Conservation (phyloP, 2,888 invertebrate species). For the Dolomedes plantarius region DNA sequence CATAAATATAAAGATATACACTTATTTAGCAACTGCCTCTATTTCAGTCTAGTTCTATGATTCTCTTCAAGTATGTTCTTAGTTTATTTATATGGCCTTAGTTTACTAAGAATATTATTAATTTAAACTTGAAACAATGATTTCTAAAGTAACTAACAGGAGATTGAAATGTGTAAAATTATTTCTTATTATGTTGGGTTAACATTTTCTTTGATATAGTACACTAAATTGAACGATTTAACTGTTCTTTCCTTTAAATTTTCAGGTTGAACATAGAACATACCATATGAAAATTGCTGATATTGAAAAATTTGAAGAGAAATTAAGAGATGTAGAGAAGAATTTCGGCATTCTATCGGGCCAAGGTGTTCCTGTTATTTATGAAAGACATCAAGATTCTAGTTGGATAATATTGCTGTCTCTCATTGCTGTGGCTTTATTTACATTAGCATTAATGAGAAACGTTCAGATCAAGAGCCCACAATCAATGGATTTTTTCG, state of each 20-base stretch:
- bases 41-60: too few species aligned
- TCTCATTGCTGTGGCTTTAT: slow-evolving; percentile 80
- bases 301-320: slow-evolving; percentile 90
- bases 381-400: slow-evolving; percentile 86
- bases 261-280: slow-evolving; percentile 82
- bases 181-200: too few species aligned
- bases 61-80: too few species aligned
- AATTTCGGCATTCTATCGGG: slow-evolving; percentile 87
- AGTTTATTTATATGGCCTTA: too few species aligned
- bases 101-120: too few species aligned
- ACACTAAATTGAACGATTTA: too few species aligned
- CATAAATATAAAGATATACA: too few species aligned
- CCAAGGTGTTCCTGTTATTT: slow-evolving; percentile 86
- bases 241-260: slow-evolving; percentile 72
- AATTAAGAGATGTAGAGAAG: slow-evolving; percentile 89
- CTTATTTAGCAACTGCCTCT: too few species aligned
- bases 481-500: slow-evolving; percentile 86
- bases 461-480: slow-evolving; percentile 79
- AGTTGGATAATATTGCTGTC: slow-evolving; percentile 84
- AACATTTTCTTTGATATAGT: too few species aligned
- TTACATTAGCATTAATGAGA: slow-evolving; percentile 72
- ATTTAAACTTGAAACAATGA: too few species aligned
- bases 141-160: too few species aligned
- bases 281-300: slow-evolving; percentile 92
- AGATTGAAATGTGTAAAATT: too few species aligned